Evolutionary conservation across 37 sponge, comb jelly and placozoan genomes (phyloP).

Genomic region (Oopsacas minuta): DNA sequence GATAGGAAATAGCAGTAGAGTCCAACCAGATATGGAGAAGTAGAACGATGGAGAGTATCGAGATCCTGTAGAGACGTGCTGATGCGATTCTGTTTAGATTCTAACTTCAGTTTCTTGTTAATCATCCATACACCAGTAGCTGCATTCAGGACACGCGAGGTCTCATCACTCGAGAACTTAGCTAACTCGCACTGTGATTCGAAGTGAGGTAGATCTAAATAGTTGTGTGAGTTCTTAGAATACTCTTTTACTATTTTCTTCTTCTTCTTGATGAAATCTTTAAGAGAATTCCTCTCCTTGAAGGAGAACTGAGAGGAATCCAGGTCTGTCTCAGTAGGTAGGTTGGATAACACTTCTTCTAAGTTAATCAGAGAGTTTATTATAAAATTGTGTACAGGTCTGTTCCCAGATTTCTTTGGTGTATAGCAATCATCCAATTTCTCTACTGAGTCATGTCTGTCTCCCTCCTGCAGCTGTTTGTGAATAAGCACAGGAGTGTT

Average conservation of each 20-base stretch:
- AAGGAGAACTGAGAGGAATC: not conserved
- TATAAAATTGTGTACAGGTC: not conserved
- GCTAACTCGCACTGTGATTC: not conserved
- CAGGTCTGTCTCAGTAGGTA: not conserved
- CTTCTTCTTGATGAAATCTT: not conserved
- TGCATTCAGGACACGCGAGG: not conserved
- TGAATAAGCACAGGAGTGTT: not conserved
- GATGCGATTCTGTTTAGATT: not conserved
- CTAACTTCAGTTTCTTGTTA: not conserved
- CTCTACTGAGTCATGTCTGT: conserved; percentile 3
- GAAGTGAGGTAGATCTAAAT: conserved; percentile 1
- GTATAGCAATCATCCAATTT: not conserved
- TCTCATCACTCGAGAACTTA: conserved; percentile 8
- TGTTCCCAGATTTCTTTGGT: not conserved
- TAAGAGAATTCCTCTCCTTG: not conserved
- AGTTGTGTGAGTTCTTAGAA: not conserved
- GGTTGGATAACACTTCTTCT: not conserved
- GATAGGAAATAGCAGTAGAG: conserved; percentile 6
- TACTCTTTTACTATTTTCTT: not conserved
- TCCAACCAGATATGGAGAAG: not conserved
- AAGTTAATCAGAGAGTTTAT: not conserved
- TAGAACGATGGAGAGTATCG: not conserved
- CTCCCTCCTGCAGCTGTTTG: not conserved
- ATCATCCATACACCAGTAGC: not conserved
- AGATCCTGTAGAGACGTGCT: not conserved